These are phyloP conservation scores for Uloborus plumipes DNA, from an alignment of 2,888 invertebrate genomes.

Conservation along the genomic window DNA sequence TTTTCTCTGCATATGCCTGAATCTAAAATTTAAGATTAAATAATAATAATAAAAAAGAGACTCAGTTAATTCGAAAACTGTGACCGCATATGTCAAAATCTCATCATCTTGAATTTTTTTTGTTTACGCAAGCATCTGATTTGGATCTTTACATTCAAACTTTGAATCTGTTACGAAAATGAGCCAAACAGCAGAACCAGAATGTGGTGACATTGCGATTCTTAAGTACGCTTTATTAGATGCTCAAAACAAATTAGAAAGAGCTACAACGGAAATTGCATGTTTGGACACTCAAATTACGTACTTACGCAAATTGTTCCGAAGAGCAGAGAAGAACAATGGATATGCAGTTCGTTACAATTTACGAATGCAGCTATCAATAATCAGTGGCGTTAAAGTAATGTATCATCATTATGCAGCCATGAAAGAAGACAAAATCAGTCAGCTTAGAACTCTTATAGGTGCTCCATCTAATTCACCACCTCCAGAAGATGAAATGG, in stretches of 20 bases:
- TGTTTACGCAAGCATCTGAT: too few species aligned
- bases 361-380: slow-evolving; percentile 52
- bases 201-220: not conserved
- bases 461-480: not conserved
- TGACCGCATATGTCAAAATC: too few species aligned
- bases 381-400: slow-evolving; percentile 53
- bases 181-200: too few species aligned
- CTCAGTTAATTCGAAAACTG: too few species aligned
- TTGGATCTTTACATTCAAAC: not conserved
- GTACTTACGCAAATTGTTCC: slow-evolving; percentile 43
- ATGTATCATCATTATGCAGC: slow-evolving; percentile 56
- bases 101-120: too few species aligned
- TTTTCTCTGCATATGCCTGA: too few species aligned
- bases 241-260: slow-evolving; percentile 28
- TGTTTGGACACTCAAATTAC: slow-evolving; percentile 33
- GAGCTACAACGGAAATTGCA: slow-evolving; percentile 19
- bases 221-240: not conserved
- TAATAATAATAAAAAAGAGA: too few species aligned
- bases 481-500: not conserved
- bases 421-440: slow-evolving; percentile 29
- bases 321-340: slow-evolving; percentile 52
- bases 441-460: slow-evolving; percentile 5
- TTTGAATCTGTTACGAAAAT: too few species aligned
- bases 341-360: slow-evolving; percentile 47
- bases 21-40: too few species aligned